Conservation (phyloP, 2,888 invertebrate species). For the Sussaba pulchella region DNA sequence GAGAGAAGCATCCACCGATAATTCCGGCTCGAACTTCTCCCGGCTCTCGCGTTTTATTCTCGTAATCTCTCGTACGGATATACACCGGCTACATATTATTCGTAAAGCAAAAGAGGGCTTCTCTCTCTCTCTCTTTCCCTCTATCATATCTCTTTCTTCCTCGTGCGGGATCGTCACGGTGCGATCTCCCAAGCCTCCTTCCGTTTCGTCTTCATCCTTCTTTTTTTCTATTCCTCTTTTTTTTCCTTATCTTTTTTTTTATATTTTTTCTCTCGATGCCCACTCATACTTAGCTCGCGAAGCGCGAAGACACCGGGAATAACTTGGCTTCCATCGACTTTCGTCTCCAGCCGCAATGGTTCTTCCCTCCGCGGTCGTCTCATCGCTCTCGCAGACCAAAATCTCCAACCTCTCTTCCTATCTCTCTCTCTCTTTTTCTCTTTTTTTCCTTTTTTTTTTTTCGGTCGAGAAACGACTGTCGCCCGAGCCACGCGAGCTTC, state of each 20-base stretch:
- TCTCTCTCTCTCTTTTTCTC: neutral
- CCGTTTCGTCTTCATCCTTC: conserved; percentile 54
- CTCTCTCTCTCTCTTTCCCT: no score
- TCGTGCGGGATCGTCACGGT: conserved; percentile 64
- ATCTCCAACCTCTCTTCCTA: conserved; percentile 23
- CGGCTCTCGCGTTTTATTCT: conserved; percentile 20
- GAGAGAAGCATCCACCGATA: conserved; percentile 53
- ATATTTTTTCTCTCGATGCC: conserved; percentile 36
- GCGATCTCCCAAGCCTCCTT: conserved; percentile 61
- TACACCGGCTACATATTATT: neutral
- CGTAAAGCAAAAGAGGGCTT: neutral
- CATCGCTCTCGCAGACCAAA: conserved; percentile 5
- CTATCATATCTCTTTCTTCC: neutral
- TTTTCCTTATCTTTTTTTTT: conserved; percentile 12
- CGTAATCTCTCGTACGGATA: conserved; percentile 13
- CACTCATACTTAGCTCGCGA: conserved; percentile 32
- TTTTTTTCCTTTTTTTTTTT: neutral
- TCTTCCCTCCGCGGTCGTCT: neutral
- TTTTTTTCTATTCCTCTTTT: neutral
- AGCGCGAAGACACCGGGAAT: conserved; percentile 69
- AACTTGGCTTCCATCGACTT: conserved; percentile 60
- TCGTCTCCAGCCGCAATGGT: neutral
- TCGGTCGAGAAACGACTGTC: conserved; percentile 11
- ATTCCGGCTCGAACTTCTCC: conserved; percentile 44
- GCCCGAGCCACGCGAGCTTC: neutral